A percentile compares a stretch with the other conserved stretches of the same genome.
phyloP scores from a whole-genome alignment of 2,113 vertebrate species.

The Puntigrus tetrazona region DNA sequence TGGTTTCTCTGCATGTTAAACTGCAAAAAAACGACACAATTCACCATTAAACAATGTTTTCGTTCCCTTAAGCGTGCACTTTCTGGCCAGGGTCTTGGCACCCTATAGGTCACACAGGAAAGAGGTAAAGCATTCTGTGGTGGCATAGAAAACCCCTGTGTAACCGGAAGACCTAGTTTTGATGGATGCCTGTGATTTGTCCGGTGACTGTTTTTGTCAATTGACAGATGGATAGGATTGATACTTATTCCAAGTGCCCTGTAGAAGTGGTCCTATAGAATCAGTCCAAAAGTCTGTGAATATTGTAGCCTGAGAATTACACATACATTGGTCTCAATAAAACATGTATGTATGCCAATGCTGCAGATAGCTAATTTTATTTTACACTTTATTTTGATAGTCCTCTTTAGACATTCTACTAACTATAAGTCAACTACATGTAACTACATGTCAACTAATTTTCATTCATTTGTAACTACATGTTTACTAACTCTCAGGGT shows the following conservation, averaged over 20 bases:
- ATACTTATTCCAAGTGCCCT: background rate
- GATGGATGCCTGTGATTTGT: background rate
- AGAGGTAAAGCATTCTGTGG: slow-evolving; percentile 64
- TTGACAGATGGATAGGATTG: background rate
- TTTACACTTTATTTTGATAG: too few relatives aligned
- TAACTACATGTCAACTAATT: too few relatives aligned
- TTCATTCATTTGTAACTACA: too few relatives aligned
- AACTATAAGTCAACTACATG: too few relatives aligned
- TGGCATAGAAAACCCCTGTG: background rate
- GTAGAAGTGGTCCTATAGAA: background rate
- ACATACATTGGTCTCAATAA: background rate
- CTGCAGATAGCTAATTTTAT: background rate
- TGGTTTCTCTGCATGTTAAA: background rate
- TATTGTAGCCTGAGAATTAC: background rate
- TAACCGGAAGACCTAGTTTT: background rate
- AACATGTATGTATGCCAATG: too few relatives aligned
- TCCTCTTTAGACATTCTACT: too few relatives aligned
- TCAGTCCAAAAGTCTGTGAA: background rate
- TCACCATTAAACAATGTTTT: slow-evolving; percentile 63
- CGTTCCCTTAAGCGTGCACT: slow-evolving; percentile 67
- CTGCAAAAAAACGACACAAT: background rate
- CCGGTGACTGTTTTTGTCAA: slow-evolving; percentile 1
- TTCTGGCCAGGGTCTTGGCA: slow-evolving; percentile 59
- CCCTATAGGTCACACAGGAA: slow-evolving; percentile 60
- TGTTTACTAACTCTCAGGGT: too few relatives aligned